These are phyloP conservation scores for Sebastes trivittatus DNA, from an alignment of 2,797 vertebrate species.

Conservation along the genomic window DNA sequence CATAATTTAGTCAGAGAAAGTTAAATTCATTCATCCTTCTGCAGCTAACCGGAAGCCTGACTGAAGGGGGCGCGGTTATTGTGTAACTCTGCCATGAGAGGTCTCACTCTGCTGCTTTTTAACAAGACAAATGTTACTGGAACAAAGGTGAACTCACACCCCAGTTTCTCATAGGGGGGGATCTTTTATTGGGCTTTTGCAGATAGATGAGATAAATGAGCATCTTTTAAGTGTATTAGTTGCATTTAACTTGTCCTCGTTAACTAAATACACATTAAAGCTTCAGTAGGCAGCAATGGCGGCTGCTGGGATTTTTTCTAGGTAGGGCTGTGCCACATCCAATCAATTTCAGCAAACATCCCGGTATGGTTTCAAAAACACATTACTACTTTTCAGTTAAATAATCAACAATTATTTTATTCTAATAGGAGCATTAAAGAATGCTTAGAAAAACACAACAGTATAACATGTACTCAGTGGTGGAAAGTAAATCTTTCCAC, in stretches of 20 bases:
- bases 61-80: background rate
- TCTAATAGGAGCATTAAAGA: too few relatives aligned
- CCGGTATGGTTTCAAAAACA: too few relatives aligned
- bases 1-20: fast-evolving
- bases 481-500: too few relatives aligned
- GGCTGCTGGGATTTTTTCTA: too few relatives aligned
- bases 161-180: background rate
- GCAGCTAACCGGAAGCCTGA: background rate
- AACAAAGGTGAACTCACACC: background rate
- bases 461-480: too few relatives aligned
- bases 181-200: background rate
- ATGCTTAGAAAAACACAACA: too few relatives aligned
- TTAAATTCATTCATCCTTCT: background rate
- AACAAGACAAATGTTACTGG: background rate
- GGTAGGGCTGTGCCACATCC: too few relatives aligned
- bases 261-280: background rate
- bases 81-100: background rate
- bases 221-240: background rate
- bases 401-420: too few relatives aligned
- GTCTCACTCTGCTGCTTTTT: constrained; percentile 27
- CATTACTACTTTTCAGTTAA: too few relatives aligned
- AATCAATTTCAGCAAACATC: too few relatives aligned
- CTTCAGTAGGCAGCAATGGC: too few relatives aligned
- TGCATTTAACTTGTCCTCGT: background rate
- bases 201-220: background rate